Conservation (phyloP, 2,888 invertebrate species). For the Frankliniella fusca region DNA sequence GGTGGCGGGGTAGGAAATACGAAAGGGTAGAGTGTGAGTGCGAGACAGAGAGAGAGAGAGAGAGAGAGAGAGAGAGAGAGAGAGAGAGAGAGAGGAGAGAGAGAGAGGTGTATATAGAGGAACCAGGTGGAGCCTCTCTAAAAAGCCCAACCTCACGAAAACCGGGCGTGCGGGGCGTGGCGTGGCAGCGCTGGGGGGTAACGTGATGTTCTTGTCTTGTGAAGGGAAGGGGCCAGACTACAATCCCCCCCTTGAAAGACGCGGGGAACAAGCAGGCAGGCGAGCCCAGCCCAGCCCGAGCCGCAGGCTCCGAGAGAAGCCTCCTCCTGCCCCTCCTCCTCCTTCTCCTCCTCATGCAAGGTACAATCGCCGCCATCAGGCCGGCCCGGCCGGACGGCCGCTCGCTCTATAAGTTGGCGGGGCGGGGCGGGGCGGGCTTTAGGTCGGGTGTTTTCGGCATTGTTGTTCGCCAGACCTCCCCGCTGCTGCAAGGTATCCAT, state of each 20-base stretch:
- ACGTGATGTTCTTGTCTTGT: background rate
- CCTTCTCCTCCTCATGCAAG: background rate
- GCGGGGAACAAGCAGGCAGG: background rate
- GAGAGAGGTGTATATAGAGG: too few species aligned
- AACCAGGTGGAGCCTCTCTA: background rate
- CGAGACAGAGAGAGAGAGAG: too few species aligned
- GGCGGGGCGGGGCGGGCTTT: background rate
- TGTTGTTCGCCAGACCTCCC: background rate
- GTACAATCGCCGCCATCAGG: slow-evolving; percentile 10
- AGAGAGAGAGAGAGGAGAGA: too few species aligned
- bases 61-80: too few species aligned
- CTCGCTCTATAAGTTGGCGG: too few species aligned
- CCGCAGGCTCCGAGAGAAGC: background rate
- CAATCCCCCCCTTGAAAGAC: slow-evolving; percentile 22
- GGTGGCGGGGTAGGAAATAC: too few species aligned
- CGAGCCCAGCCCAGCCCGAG: too few species aligned
- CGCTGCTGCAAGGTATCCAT: background rate
- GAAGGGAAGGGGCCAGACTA: background rate
- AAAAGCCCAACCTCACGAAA: slow-evolving; percentile 16
- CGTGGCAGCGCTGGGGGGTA: background rate
- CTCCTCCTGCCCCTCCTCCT: background rate
- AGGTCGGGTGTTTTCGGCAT: background rate
- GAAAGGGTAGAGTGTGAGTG: too few species aligned
- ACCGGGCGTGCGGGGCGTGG: background rate
- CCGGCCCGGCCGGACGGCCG: too few species aligned